These are phyloP conservation scores for Leptodactylus fuscus DNA, from an alignment of 2,113 vertebrate species.

Conservation along the genomic window DNA sequence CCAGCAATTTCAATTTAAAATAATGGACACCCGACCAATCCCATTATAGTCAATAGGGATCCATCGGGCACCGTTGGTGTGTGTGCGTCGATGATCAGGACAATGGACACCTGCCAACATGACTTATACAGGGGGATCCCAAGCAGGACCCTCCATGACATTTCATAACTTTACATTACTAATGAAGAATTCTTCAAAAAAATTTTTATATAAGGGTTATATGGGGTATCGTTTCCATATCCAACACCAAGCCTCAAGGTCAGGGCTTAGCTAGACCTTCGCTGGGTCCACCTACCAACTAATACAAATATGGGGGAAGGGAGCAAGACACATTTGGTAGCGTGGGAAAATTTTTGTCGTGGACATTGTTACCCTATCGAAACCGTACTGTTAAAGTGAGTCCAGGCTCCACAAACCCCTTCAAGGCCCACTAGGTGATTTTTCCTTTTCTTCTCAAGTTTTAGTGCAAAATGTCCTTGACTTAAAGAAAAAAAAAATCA, in stretches of 20 bases:
- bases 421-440: background rate
- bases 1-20: no score
- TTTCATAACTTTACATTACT: no score
- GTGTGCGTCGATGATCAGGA: no score
- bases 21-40: no score
- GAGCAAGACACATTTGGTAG: background rate
- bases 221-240: background rate
- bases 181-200: no score
- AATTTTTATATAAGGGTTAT: no score
- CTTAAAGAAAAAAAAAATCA: background rate
- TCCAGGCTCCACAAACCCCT: background rate
- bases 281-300: background rate
- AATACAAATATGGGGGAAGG: background rate
- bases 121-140: no score
- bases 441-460: background rate
- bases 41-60: no score
- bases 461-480: constrained; percentile 21
- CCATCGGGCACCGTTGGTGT: no score
- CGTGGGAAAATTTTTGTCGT: background rate
- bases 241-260: background rate
- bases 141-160: no score
- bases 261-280: background rate
- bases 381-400: background rate
- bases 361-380: background rate
- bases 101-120: no score